These are phyloP conservation scores for Tragelaphus scriptus DNA, from an alignment of 2,113 vertebrate genomes.

Conservation along the genomic window DNA sequence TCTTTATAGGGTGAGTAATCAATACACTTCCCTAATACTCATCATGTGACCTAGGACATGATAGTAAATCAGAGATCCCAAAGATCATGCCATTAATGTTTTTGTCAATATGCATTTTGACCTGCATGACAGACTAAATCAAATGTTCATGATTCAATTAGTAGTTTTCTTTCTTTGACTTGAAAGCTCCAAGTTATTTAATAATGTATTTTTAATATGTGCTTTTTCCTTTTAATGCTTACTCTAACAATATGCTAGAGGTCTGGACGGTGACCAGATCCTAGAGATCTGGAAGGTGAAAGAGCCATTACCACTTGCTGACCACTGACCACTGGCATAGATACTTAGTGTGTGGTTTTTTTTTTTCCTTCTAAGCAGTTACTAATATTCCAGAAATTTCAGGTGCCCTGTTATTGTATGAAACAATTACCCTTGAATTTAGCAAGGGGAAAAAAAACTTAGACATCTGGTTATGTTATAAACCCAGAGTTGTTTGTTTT, in stretches of 20 bases:
- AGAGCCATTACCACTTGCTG: neutral
- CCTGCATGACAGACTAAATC: neutral
- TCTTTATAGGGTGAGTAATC: neutral
- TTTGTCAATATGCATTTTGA: neutral
- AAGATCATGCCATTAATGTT: neutral
- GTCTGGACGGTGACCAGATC: neutral
- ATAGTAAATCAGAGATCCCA: neutral
- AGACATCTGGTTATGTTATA: neutral
- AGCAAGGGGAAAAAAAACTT: neutral
- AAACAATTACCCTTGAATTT: neutral
- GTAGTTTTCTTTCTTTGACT: neutral
- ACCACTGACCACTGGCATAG: neutral
- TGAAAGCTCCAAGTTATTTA: neutral
- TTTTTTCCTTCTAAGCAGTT: neutral
- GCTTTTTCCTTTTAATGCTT: neutral
- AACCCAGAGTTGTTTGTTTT: neutral
- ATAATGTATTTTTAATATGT: neutral
- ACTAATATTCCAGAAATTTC: neutral
- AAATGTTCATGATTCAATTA: slow-evolving; percentile 7
- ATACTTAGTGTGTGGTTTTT: neutral
- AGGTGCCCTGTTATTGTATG: neutral
- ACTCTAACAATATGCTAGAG: neutral
- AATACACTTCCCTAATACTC: neutral
- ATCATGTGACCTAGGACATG: neutral
- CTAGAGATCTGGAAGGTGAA: neutral